phyloP scores from a whole-genome alignment of 2,888 invertebrate genomes.

The Microdon myrmicae region DNA sequence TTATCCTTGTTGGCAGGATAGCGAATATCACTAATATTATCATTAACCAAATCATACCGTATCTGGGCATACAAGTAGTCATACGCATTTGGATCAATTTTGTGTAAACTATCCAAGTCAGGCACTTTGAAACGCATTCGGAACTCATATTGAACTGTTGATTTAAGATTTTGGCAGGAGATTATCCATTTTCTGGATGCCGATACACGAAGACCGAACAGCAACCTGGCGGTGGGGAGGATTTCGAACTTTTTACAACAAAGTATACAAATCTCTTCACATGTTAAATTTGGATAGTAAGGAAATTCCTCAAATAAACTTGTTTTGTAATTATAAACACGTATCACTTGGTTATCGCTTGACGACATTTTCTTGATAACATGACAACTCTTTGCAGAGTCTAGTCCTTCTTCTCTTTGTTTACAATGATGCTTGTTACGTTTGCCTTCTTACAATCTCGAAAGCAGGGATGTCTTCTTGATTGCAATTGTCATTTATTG shows the following conservation, averaged over 20 bases:
- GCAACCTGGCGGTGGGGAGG: slow-evolving; percentile 78
- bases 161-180: slow-evolving; percentile 71
- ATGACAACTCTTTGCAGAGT: too few species aligned
- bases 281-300: slow-evolving; percentile 63
- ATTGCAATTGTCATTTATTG: too few species aligned
- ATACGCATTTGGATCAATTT: slow-evolving; percentile 78
- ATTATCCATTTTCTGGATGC: slow-evolving; percentile 76
- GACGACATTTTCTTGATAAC: slow-evolving; percentile 31
- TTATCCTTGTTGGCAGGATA: slow-evolving; percentile 82
- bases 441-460: too few species aligned
- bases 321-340: slow-evolving; percentile 59
- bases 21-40: slow-evolving; percentile 81
- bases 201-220: slow-evolving; percentile 79
- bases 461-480: too few species aligned
- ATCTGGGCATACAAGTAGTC: slow-evolving; percentile 89
- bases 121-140: slow-evolving; percentile 82
- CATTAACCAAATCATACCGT: slow-evolving; percentile 81
- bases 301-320: slow-evolving; percentile 57
- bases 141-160: slow-evolving; percentile 74
- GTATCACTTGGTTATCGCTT: slow-evolving; percentile 6
- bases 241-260: slow-evolving; percentile 79
- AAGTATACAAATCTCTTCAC: slow-evolving; percentile 77
- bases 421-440: too few species aligned
- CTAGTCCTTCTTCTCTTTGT: too few species aligned
- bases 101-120: slow-evolving; percentile 58